phyloP scores from a whole-genome alignment of 2,113 vertebrate species.

The Antennarius striatus region DNA sequence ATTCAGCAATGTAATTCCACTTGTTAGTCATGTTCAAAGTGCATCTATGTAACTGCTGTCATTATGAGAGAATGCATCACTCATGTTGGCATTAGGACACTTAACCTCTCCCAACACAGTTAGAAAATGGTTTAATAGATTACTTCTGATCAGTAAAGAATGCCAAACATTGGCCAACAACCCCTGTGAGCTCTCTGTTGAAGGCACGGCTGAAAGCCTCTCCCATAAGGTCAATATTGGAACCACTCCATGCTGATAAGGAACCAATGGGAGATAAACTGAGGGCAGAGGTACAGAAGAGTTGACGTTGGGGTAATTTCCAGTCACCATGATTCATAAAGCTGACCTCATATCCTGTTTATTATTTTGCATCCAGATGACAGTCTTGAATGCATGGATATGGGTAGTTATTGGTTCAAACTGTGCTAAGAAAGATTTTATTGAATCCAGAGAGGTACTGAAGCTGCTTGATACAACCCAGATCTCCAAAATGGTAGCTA shows the following conservation, averaged over 20 bases:
- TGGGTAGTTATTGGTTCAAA: not conserved
- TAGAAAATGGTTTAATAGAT: slow-evolving; percentile 64
- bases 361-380: slow-evolving; percentile 2
- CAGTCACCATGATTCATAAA: slow-evolving; percentile 29
- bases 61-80: slow-evolving; percentile 60
- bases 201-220: slow-evolving; percentile 46
- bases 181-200: slow-evolving; percentile 18
- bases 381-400: not conserved
- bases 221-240: slow-evolving; percentile 76
- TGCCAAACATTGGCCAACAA: slow-evolving; percentile 61
- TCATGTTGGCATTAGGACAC: slow-evolving; percentile 56
- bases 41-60: slow-evolving; percentile 51
- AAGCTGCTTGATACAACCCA: slow-evolving; percentile 17
- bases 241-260: slow-evolving; percentile 63
- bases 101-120: slow-evolving; percentile 70
- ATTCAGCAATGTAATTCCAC: slow-evolving; percentile 39
- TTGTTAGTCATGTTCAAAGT: slow-evolving; percentile 64
- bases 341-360: slow-evolving; percentile 50
- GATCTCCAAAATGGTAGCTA: slow-evolving; percentile 34
- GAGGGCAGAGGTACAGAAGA: slow-evolving; percentile 29
- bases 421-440: slow-evolving; percentile 4
- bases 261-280: slow-evolving; percentile 49
- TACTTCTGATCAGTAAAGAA: slow-evolving; percentile 51
- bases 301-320: slow-evolving; percentile 41
- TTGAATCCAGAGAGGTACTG: not conserved